Percentiles rank a stretch among this genome's conserved stretches.
Conservation (phyloP, 2,113 vertebrate species). For the Myodes glareolus region DNA sequence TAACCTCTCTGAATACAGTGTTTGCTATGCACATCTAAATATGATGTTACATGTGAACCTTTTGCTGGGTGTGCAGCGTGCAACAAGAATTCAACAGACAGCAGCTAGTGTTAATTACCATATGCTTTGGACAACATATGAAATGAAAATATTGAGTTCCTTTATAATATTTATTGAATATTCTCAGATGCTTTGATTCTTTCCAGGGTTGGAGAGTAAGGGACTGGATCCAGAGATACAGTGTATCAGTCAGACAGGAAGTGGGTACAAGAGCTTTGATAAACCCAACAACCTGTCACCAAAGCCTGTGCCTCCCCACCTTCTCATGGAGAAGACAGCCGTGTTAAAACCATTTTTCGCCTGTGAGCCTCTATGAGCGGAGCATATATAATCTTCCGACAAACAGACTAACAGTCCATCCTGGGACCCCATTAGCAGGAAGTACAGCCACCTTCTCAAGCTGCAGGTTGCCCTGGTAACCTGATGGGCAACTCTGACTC, state of each 20-base stretch:
- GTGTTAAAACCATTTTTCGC: not conserved
- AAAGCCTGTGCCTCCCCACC: not conserved
- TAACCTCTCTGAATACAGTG: not conserved
- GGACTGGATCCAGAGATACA: not conserved
- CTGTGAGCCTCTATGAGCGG: not conserved
- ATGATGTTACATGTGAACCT: not conserved
- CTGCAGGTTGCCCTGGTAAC: constrained; percentile 60
- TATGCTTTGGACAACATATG: not conserved
- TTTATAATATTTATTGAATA: not conserved
- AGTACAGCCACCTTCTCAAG: not conserved
- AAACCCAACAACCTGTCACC: not conserved
- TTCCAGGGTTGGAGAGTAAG: not conserved
- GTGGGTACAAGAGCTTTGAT: not conserved
- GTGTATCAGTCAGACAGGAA: not conserved
- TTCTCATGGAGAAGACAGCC: not conserved
- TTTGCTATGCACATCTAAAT: not conserved
- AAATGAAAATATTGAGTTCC: not conserved
- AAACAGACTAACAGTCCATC: not conserved
- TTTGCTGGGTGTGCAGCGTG: not conserved
- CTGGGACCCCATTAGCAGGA: not conserved
- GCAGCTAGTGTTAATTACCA: not conserved
- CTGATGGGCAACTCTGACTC: not conserved
- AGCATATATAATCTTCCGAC: not conserved
- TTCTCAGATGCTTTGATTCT: not conserved
- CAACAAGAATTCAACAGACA: not conserved